Conservation (phyloP, 2,888 invertebrate species). For the Calameuta pallipes region DNA sequence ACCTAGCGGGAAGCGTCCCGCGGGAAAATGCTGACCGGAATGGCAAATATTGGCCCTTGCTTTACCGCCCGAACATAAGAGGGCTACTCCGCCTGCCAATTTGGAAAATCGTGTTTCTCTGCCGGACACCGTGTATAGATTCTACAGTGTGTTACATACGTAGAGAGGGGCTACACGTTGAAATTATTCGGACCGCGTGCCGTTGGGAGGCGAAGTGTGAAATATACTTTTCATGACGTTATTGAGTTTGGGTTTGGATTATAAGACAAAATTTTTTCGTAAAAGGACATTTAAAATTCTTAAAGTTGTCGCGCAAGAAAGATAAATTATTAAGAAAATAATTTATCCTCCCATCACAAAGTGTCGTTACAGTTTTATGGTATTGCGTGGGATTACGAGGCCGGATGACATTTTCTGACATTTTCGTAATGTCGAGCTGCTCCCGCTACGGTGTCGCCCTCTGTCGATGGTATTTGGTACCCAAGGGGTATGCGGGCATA, state of each 20-base stretch:
- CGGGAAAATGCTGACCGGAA: conserved; percentile 20
- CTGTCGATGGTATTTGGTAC: conserved; percentile 54
- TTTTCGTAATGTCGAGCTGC: conserved; percentile 60
- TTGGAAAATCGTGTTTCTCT: not conserved
- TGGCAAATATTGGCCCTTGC: conserved; percentile 15
- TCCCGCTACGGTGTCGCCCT: conserved; percentile 11
- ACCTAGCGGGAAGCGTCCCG: conserved; percentile 15
- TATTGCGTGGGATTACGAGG: conserved; percentile 46
- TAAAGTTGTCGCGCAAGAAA: not conserved
- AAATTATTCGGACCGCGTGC: not conserved
- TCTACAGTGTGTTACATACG: not conserved
- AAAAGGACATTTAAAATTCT: not conserved
- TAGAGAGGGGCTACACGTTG: not conserved
- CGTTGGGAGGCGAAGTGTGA: not conserved
- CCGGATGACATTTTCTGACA: conserved; percentile 63
- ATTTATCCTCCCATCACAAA: too few species aligned
- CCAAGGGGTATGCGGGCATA: conserved; percentile 53
- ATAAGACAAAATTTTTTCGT: not conserved
- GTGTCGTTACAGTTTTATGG: not conserved
- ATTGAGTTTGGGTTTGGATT: not conserved
- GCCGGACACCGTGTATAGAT: not conserved
- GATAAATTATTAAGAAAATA: too few species aligned
- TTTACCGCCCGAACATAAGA: not conserved
- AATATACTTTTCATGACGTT: not conserved
- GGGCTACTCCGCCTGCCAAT: too few species aligned